phyloP scores from a whole-genome alignment of 2,113 vertebrate species.

The Orthochromis malagaraziensis region DNA sequence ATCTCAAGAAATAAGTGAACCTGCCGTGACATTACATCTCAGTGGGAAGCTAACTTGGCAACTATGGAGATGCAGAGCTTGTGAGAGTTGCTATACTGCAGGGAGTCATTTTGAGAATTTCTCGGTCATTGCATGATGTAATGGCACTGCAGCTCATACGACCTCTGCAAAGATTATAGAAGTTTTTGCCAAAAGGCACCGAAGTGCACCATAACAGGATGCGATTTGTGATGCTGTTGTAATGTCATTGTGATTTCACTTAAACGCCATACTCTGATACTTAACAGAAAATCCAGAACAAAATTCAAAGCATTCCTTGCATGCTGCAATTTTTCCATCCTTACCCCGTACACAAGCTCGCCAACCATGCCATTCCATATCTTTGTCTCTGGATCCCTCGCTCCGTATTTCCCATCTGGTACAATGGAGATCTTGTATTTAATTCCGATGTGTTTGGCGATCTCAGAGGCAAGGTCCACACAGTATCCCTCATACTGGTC shows the following conservation, averaged over 20 bases:
- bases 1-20: not conserved
- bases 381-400: constrained; percentile 96
- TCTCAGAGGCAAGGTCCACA: constrained; percentile 97
- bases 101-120: not conserved
- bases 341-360: constrained; percentile 97
- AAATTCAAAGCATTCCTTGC: not conserved
- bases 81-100: not conserved
- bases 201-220: not conserved
- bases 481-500: constrained; percentile 98
- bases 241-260: not conserved
- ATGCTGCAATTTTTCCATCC: not conserved
- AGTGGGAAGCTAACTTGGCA: not conserved
- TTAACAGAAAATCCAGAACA: not conserved
- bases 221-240: not conserved
- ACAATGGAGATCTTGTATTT: constrained; percentile 99
- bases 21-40: not conserved
- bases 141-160: not conserved
- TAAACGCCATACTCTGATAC: not conserved
- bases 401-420: constrained; percentile 97
- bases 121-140: not conserved
- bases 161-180: not conserved
- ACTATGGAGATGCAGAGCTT: not conserved
- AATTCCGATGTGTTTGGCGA: constrained; percentile 98
- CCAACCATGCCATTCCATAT: constrained; percentile 99
- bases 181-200: not conserved